Evolutionary conservation across 2,888 invertebrate genomes (phyloP).

Genomic region (Phortica magna): DNA sequence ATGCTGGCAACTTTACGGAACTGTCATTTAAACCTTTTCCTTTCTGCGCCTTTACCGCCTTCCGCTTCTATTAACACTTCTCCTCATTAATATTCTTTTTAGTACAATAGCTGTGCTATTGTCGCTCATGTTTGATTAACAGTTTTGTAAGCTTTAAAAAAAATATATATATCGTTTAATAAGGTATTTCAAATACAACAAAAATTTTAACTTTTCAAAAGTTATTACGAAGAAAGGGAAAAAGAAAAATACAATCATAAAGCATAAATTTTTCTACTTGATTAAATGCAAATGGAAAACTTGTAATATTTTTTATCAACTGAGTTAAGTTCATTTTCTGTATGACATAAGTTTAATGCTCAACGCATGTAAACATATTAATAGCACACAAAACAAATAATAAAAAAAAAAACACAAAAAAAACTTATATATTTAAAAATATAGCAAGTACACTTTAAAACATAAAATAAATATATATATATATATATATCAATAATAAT

Average conservation of each 20-base stretch:
- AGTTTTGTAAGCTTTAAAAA: constrained; percentile 26
- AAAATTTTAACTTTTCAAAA: constrained; percentile 28
- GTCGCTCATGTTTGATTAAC: constrained; percentile 11
- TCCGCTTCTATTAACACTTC: too few species aligned
- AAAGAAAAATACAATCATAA: constrained; percentile 30
- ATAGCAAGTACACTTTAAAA: constrained; percentile 1
- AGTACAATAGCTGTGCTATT: constrained; percentile 34
- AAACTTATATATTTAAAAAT: constrained; percentile 40
- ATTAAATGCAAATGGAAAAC: constrained; percentile 44
- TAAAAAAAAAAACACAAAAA: constrained; percentile 47
- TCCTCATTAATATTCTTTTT: neutral
- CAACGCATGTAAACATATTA: constrained; percentile 42
- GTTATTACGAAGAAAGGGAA: constrained; percentile 38
- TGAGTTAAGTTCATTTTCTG: constrained; percentile 20
- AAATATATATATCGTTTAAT: constrained; percentile 31
- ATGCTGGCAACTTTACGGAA: neutral
- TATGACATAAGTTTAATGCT: constrained; percentile 1
- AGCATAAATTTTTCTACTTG: neutral
- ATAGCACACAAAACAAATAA: constrained; percentile 52
- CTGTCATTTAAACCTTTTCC: neutral
- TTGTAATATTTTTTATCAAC: constrained; percentile 23
- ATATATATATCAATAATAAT: constrained; percentile 9
- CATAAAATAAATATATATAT: neutral
- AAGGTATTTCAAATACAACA: constrained; percentile 46
- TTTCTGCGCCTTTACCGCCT: neutral